Conservation (phyloP, 1,140 invertebrate species). For the Drosophila dunni region DNA sequence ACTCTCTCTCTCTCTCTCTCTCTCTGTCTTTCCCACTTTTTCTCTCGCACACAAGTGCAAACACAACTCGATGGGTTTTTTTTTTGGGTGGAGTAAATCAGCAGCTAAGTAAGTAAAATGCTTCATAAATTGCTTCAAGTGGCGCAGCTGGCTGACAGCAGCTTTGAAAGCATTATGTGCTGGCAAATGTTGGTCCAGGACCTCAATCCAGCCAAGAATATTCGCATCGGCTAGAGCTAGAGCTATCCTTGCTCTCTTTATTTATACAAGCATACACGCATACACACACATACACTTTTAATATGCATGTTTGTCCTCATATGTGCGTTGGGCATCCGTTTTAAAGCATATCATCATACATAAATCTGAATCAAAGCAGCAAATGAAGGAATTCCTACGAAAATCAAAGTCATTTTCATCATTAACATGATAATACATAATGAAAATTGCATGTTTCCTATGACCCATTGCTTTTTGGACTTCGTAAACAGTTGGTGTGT, state of each 20-base stretch:
- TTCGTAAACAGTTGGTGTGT: slow-evolving; percentile 20
- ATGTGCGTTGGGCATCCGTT: slow-evolving; percentile 44
- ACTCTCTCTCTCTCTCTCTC: background rate
- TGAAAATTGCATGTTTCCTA: slow-evolving; percentile 23
- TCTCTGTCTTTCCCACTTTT: too few relatives aligned
- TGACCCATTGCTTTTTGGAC: slow-evolving; percentile 13
- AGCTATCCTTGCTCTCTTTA: slow-evolving; percentile 22
- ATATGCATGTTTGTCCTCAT: slow-evolving; percentile 16
- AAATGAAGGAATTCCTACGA: slow-evolving; percentile 67
- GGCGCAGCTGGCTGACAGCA: slow-evolving; percentile 69
- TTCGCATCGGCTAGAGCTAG: slow-evolving; percentile 1
- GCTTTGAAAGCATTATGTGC: slow-evolving; percentile 60
- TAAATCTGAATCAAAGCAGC: slow-evolving; percentile 68
- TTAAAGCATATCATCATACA: slow-evolving; percentile 68
- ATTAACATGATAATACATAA: slow-evolving; percentile 26
- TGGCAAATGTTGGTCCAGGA: slow-evolving; percentile 46
- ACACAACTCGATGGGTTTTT: slow-evolving; percentile 24
- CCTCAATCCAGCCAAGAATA: slow-evolving; percentile 34
- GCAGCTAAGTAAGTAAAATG: slow-evolving; percentile 82
- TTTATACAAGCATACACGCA: background rate
- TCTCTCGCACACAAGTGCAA: slow-evolving; percentile 3
- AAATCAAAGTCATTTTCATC: slow-evolving; percentile 66
- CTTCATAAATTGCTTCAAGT: slow-evolving; percentile 82
- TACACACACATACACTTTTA: background rate
- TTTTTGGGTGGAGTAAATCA: slow-evolving; percentile 64